Evolutionary conservation across 2,888 invertebrate species (phyloP), one percentile per base, ranked within the genome.

Genomic region (Lithophane socia): DNA sequence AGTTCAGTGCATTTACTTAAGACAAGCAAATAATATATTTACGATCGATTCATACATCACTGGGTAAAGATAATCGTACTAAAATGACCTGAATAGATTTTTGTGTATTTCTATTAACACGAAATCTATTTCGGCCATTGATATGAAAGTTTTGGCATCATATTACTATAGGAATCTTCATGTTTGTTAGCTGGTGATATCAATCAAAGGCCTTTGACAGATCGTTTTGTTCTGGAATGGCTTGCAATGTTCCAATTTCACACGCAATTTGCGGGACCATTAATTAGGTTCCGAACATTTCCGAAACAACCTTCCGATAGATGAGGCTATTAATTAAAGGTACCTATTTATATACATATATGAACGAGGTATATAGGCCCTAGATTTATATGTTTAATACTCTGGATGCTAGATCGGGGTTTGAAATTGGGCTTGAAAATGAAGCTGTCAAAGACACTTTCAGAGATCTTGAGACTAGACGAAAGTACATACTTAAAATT

Each of bases 1-100:
- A 89, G 90, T 92, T 92, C 88, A 89, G 83, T 92, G 93, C 92
- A 92, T 93, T 93, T 92, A 92, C 77, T 80, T 82, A 82, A 80
- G 80, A 82, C 77, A 75, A 77, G 61, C 75, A 65, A 80, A 79
- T 75, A 80, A 79, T 75, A 70, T 68, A 87, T 87, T 80, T 74
- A 82, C 68, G 77, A 81, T 79, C 49, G 79, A 85, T 78, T 78
- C 82, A 73, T 83, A 83, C 73, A 79, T 80, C 84, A 86, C 73
- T 86, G 63, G 74, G 52, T 64, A 37, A 61, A 60, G 73, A 80
- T 84, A 82, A 82, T 73, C 29, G 18, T 72, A 44, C 24, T 68
- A 73, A 75, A 79, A 77, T 78, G 67, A 64, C 58, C 29, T 29
- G 37, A 77, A 82, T 82, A 72, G 12, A 61, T 66, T 68, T 1